Evolutionary conservation across 23 tunicate genomes (phyloP).

Genomic region (Oikopleura albicans): DNA sequence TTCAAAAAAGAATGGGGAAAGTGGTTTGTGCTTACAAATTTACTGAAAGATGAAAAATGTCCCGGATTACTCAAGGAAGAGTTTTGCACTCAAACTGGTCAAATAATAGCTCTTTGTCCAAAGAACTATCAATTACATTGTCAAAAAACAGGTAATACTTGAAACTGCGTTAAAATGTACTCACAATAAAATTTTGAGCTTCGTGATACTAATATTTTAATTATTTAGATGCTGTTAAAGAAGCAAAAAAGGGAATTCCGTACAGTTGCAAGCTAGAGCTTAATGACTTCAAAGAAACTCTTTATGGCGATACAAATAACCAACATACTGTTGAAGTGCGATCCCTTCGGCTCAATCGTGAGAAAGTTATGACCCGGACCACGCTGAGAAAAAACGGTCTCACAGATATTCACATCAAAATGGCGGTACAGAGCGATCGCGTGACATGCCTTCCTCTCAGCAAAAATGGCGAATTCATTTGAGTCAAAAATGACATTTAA

Average conservation of each 20-base stretch:
- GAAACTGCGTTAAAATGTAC: too few relatives aligned
- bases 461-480: background rate
- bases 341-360: background rate
- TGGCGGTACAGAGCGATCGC: conserved; percentile 4
- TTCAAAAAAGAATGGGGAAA: background rate
- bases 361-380: background rate
- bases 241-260: background rate
- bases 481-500: background rate
- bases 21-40: background rate
- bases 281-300: background rate
- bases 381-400: background rate
- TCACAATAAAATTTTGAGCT: too few relatives aligned
- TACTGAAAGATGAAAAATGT: background rate
- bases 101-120: background rate
- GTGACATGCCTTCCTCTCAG: background rate
- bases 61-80: background rate
- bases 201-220: too few relatives aligned
- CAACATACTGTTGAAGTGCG: background rate
- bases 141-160: background rate
- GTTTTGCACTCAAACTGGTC: background rate
- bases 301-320: background rate
- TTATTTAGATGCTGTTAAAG: background rate
- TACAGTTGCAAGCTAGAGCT: background rate
- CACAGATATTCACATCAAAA: background rate
- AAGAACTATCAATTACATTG: background rate